A percentile compares a stretch with the other conserved stretches of the same genome.
These are phyloP conservation scores for Archivesica marissinica DNA, from an alignment of 1,140 invertebrate genomes.

Conservation along the genomic window DNA sequence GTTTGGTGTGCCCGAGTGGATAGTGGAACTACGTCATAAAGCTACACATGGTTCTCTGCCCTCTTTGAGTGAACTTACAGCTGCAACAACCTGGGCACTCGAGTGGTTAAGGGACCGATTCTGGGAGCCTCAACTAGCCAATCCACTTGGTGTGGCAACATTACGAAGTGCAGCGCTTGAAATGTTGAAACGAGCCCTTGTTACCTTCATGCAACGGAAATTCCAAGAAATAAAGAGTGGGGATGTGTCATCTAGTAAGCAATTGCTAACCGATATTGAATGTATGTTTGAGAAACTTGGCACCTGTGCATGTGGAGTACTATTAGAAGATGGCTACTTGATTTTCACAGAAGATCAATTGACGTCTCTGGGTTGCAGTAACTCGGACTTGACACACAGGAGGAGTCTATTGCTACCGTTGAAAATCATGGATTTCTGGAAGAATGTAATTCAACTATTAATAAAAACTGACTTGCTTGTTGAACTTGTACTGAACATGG, in stretches of 20 bases:
- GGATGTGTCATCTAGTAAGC: neutral
- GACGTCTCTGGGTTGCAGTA: neutral
- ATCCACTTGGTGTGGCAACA: neutral
- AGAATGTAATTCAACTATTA: slow-evolving; percentile 16
- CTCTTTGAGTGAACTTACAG: slow-evolving; percentile 57
- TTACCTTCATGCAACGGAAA: slow-evolving; percentile 38
- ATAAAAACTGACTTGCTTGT: slow-evolving; percentile 19
- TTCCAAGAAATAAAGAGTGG: slow-evolving; percentile 41
- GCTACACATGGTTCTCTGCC: slow-evolving; percentile 67
- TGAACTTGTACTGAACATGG: slow-evolving; percentile 23
- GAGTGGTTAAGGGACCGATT: slow-evolving; percentile 65
- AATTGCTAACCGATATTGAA: slow-evolving; percentile 15
- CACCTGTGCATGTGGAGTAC: neutral
- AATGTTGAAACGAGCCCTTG: slow-evolving; percentile 22
- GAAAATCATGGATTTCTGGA: slow-evolving; percentile 37
- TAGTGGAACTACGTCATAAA: slow-evolving; percentile 68
- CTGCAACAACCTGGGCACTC: slow-evolving; percentile 59
- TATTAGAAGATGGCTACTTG: slow-evolving; percentile 48
- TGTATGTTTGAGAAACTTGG: slow-evolving; percentile 3
- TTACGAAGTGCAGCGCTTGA: neutral
- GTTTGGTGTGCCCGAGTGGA: slow-evolving; percentile 69
- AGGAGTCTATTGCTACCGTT: slow-evolving; percentile 17
- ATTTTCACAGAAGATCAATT: slow-evolving; percentile 44
- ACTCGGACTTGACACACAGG: neutral
- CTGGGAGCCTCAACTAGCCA: slow-evolving; percentile 9